Evolutionary conservation across 2,113 vertebrate genomes (phyloP), one percentile per base, ranked within the genome.

Genomic region (Gasterosteus aculeatus): DNA sequence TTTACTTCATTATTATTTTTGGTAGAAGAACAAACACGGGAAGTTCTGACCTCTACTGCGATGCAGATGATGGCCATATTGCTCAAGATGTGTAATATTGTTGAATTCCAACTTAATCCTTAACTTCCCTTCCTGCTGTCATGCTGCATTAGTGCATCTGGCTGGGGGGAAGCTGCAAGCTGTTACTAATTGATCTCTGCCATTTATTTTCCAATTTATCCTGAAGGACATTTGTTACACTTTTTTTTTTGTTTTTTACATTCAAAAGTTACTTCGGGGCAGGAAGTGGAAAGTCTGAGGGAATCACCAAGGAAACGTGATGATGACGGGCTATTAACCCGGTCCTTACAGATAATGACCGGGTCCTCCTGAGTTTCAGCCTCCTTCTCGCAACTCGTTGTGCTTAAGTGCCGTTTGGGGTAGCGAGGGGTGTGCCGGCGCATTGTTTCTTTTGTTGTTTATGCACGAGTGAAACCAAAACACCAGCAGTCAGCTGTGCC

Each of bases 271-370:
- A 69, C 35, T 78, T 31, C 51, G 18, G 26, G n/a, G 35, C 51
- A 61, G 41, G 15, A 79, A 46, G 41, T 54, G 44, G 26, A 49
- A 44, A 60, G 33, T 38, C 46, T 62, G 56, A 72, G 78, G 31
- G 78, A 84, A 82, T 59, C 29, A 77, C 39, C 61, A 69, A 71
- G 68, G 82, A 67, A 80, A 77, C 39, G 7, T 64, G 61, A 71
- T 1, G 8, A 42, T 85, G 71, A 83, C 46, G 69, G 68, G 62
- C 46, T 89, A 82, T 86, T 86, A 86, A 84, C 0, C 15, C 51
- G 64, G 75, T 78, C 60, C 64, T 87, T 77, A 61, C 19, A 78
- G 67, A 53, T 80, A 84, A 88, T 80, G 75, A 70, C 22, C 3
- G 33, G 70, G 69, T 81, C 12, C 69, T 78, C 12, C 22, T 71